Evolutionary conservation across 2,113 vertebrate genomes (phyloP).

Genomic region (Archilochus colubris): DNA sequence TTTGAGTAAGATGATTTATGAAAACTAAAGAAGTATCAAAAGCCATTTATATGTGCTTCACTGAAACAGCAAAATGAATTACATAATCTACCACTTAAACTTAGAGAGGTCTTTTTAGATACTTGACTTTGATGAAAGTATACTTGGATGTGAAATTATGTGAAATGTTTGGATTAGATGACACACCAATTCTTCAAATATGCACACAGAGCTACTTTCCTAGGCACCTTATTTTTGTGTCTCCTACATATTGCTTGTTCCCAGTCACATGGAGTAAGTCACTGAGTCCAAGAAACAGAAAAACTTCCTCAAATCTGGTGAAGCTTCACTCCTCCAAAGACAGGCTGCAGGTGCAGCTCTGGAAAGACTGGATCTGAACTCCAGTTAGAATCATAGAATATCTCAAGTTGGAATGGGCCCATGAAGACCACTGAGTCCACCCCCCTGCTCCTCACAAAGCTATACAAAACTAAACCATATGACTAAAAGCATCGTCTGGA

Average conservation of each 20-base stretch:
- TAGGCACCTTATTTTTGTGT: not conserved
- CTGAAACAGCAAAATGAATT: not conserved
- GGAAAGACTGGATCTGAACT: not conserved
- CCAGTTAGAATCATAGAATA: not conserved
- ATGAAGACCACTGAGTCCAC: no score
- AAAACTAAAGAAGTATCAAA: not conserved
- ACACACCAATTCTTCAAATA: not conserved
- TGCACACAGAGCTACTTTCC: not conserved
- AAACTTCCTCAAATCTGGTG: not conserved
- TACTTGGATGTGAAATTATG: not conserved
- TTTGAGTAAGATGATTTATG: not conserved
- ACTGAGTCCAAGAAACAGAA: not conserved
- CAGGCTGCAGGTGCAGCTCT: not conserved
- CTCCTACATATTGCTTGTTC: not conserved
- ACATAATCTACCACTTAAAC: not conserved
- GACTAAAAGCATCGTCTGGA: not conserved
- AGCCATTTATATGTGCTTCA: not conserved
- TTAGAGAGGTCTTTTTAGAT: not conserved
- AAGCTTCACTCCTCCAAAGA: not conserved
- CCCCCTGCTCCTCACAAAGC: not conserved
- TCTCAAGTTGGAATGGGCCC: no score
- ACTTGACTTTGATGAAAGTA: not conserved
- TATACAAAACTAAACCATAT: not conserved
- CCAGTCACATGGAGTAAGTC: not conserved
- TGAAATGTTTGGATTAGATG: not conserved